Evolutionary conservation across 2,797 vertebrate genomes (phyloP).

Genomic region (Amblyopsis hoosieri): DNA sequence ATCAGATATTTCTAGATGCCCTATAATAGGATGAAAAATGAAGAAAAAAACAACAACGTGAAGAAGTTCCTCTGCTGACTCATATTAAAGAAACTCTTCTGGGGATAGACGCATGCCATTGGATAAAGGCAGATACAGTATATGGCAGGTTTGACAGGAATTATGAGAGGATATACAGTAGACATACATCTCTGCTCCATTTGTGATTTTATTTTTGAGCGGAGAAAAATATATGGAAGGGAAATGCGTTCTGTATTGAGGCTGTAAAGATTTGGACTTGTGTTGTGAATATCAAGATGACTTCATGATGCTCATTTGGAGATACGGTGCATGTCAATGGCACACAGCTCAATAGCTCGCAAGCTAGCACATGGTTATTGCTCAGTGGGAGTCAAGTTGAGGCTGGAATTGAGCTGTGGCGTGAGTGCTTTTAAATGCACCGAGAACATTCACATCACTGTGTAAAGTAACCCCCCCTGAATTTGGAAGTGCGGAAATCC

Average conservation of each 20-base stretch:
- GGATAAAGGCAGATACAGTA: constrained; percentile 13
- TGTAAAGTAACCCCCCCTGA: not conserved
- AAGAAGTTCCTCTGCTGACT: constrained; percentile 21
- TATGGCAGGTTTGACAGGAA: constrained; percentile 15
- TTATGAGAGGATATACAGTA: constrained; percentile 14
- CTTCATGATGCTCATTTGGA: not conserved
- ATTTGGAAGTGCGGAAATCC: constrained; percentile 24
- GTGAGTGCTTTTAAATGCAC: constrained; percentile 8
- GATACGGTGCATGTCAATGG: not conserved
- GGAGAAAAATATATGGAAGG: constrained; percentile 2
- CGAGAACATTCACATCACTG: not conserved
- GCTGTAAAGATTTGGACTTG: constrained; percentile 12
- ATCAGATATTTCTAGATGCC: not conserved
- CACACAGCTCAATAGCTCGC: not conserved
- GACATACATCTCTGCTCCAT: constrained; percentile 14
- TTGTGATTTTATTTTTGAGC: not conserved
- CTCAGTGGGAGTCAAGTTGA: constrained; percentile 18
- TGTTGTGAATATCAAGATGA: constrained; percentile 10
- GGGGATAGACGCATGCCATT: not conserved
- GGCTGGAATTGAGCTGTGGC: constrained; percentile 22
- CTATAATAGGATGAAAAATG: not conserved
- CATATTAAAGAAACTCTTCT: constrained; percentile 7
- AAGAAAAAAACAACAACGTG: constrained; percentile 5
- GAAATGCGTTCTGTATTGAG: constrained; percentile 3
- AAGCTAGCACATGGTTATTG: not conserved